Base-by-base conservation (phyloP, 2,113 vertebrate species). In the Catharus bicknelli region DNA sequence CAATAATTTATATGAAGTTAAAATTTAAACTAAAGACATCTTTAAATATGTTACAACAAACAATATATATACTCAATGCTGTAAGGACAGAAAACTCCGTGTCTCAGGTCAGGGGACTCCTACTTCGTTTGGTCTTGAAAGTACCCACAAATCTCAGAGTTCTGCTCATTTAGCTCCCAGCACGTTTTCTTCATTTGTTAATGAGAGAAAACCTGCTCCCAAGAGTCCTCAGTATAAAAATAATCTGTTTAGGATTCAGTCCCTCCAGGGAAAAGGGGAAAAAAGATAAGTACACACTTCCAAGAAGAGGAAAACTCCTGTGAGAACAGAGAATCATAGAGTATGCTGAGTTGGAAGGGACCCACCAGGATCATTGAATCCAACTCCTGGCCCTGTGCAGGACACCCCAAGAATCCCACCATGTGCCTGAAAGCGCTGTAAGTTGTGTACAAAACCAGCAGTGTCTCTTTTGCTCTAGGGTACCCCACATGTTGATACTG, bases 371-470 rank as follows among this genome's bases (percentile, higher is more conserved):
- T 47, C 69, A 68, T 32, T 0, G 1, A 80, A 40, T 54, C 47
- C 69, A 75, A 67, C 61, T 47, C 77, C 77, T 61, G 77, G 69
- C 86, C 86, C 86, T 82, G 78, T 21, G 53, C 86, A 82, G 78
- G 78, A 82, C 38, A 54, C 54, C 62, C 69, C 69, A 1, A 61
- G 62, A 48, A 30, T 23, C 69, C 47, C 48, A 62, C 70, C 78
- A 89, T 68, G 86, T 89, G 86, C 86, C 78, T 83, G 78, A 68
- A 68, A 48, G 70, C 34, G 8, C 57, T 42, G 30, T 48, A 95
- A 96, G 96, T 88, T 96, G 97, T 98, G 95, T 97, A 97, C 97
- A 97, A 97, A 98, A 97, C 25, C 59, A 96, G 93, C 81, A 77
- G 48, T 5, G 88, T 76, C 29, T 57, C n/a, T 63, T 74, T 43